Conservation (phyloP, 2,888 invertebrate genomes). For the Bugula neritina region DNA sequence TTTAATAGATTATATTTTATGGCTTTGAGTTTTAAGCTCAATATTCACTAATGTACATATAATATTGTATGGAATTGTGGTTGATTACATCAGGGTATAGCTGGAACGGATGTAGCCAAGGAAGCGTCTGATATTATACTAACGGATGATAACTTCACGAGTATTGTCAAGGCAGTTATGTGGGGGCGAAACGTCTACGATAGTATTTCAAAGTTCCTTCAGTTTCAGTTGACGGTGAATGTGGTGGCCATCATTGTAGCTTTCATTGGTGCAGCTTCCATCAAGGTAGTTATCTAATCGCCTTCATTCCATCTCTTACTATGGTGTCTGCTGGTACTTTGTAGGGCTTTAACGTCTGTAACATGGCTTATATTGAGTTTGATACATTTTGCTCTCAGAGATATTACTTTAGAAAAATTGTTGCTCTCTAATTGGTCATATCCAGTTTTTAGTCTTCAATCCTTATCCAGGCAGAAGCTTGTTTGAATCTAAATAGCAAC, state of each 20-base stretch:
- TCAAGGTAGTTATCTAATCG: conserved; percentile 13
- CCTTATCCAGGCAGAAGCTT: too few species aligned
- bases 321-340: background rate
- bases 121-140: conserved; percentile 29
- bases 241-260: conserved; percentile 27
- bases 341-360: background rate
- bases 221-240: conserved; percentile 29
- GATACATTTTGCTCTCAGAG: too few species aligned
- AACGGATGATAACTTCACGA: conserved; percentile 29
- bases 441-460: too few species aligned
- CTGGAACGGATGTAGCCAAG: conserved; percentile 30
- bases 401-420: too few species aligned
- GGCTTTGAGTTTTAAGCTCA: too few species aligned
- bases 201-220: conserved; percentile 28
- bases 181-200: conserved; percentile 29
- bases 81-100: too few species aligned
- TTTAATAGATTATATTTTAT: background rate
- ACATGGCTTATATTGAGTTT: too few species aligned
- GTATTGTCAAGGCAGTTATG: conserved; percentile 30
- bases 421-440: too few species aligned
- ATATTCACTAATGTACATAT: too few species aligned
- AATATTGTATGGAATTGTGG: too few species aligned
- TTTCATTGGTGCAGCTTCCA: conserved; percentile 27
- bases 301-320: background rate
- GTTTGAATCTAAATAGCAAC: too few species aligned